Evolutionary conservation across 2,797 vertebrate species (phyloP), one percentile per base, ranked within the genome.

Genomic region (Phataginus tricuspis): DNA sequence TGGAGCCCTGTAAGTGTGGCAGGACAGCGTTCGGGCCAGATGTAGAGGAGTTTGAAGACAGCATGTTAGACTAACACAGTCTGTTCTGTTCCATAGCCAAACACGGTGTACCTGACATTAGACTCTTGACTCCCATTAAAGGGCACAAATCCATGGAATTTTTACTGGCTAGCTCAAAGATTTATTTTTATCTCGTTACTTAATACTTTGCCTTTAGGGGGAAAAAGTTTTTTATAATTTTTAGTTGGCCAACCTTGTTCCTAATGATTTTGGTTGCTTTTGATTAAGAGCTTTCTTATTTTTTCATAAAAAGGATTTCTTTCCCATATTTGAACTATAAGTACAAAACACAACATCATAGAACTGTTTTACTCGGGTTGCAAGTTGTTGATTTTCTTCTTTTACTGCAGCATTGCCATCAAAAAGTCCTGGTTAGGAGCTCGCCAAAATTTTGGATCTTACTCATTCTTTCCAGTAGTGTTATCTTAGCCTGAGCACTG

Each of bases 121-220:
- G 55, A 51, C 37, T 61, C 75, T 55, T 96, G 92, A 96, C 86
- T 97, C 92, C 87, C n/a, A 14, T 1, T 10, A 42, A 74, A 86
- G 45, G 57, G 59, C 63, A 94, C n/a, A 78, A 79, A 71, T 77
- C 91, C 92, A 53, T 68, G 92, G 91, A 74, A 91, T 89, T 69
- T 95, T 95, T 91, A 57, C 34, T 69, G 77, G 63, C 77, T 77
- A 53, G 55, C 31, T 4, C 61, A 69, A 71, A 55, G 72, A 72
- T 92, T 93, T 95, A 97, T 96, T 97, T 95, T 96, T 96, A 91
- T 93, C 84, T 96, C 82, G 15, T 84, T n/a, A 79, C 57, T 93
- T 94, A 94, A 71, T 96, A 68, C 84, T 96, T 93, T 92, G 91
- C 83, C 64, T 92, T 90, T 84, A 42, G 77, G n/a, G 31, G 29